phyloP scores from a whole-genome alignment of 2,888 invertebrate genomes.

The Gymnoscelis rufifasciata region DNA sequence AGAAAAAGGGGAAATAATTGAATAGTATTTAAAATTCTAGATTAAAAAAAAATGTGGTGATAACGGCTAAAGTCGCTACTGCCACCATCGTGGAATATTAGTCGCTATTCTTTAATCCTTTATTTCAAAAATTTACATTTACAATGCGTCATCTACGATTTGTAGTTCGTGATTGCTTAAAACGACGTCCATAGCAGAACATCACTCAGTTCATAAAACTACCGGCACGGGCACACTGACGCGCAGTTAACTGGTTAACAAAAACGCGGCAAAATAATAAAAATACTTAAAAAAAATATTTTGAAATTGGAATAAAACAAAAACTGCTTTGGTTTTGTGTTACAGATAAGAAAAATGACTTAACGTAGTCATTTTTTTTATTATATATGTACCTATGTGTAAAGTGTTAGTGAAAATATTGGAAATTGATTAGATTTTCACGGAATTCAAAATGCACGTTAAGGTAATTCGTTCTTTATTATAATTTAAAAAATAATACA shows the following conservation, averaged over 20 bases:
- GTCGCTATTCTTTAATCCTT: too few species aligned
- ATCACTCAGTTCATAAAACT: conserved; percentile 5
- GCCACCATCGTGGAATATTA: too few species aligned
- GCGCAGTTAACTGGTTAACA: not conserved
- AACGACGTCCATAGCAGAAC: conserved; percentile 4
- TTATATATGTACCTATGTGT: too few species aligned
- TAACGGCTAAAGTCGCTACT: too few species aligned
- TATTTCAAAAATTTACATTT: not conserved
- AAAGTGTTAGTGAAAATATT: not conserved
- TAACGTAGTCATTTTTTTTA: too few species aligned
- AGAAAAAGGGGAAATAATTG: too few species aligned
- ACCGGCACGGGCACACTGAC: not conserved
- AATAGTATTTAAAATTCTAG: too few species aligned
- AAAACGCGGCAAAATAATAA: not conserved
- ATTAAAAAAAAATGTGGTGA: too few species aligned
- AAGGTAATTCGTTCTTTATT: too few species aligned
- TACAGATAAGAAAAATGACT: too few species aligned
- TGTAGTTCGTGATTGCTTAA: conserved; percentile 6
- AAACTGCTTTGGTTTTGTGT: too few species aligned
- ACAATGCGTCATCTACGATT: conserved; percentile 11
- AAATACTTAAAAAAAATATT: not conserved
- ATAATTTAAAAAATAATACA: too few species aligned
- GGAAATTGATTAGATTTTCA: conserved; percentile 4
- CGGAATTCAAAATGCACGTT: conserved; percentile 9
- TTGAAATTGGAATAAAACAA: not conserved